Evolutionary conservation across 2,113 vertebrate species (phyloP).

Genomic region (Dasyprocta punctata): DNA sequence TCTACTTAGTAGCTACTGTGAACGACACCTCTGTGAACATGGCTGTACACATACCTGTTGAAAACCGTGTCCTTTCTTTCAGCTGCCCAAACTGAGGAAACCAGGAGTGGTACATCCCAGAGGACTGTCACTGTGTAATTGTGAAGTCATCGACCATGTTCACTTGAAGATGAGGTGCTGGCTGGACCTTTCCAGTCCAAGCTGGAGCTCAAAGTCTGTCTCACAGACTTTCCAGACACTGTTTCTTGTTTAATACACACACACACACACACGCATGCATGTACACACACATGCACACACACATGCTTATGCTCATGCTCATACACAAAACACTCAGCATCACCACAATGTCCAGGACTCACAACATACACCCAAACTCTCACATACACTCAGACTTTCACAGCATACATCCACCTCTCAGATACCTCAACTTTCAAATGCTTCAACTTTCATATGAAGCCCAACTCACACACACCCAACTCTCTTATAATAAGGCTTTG

Average conservation of each 20-base stretch:
- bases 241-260: neutral
- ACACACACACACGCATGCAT: too few relatives aligned
- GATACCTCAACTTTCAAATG: neutral
- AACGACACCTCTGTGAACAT: neutral
- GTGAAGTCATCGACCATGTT: neutral
- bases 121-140: fast-evolving
- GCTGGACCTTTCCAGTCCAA: neutral
- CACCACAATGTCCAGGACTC: neutral
- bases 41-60: fast-evolving
- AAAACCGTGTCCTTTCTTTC: neutral
- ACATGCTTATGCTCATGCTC: too few relatives aligned
- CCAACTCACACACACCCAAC: neutral
- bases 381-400: neutral
- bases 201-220: neutral
- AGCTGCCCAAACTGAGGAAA: neutral
- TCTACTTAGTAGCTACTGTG: too few relatives aligned
- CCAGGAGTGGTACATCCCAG: fast-evolving
- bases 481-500: neutral
- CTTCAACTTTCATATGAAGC: neutral
- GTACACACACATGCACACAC: too few relatives aligned
- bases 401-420: neutral
- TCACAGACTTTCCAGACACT: neutral
- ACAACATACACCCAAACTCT: neutral
- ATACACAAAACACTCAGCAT: neutral
- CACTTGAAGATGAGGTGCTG: neutral